Evolutionary conservation across 2,888 invertebrate species (phyloP).

Genomic region (Beris chalybata): DNA sequence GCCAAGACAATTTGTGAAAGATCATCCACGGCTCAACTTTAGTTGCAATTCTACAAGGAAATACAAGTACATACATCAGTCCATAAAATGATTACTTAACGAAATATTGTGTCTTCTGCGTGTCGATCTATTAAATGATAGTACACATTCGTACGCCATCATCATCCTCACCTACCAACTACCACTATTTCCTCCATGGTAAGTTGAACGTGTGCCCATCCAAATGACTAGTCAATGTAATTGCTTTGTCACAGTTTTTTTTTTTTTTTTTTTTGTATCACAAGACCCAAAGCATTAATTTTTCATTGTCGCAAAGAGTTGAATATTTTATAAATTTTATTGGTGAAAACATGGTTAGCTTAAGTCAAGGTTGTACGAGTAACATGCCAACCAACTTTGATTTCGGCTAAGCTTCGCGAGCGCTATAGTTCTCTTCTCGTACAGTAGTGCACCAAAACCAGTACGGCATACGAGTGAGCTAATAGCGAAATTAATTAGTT

Average conservation of each 20-base stretch:
- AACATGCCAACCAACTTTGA: not conserved
- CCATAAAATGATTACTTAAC: not conserved
- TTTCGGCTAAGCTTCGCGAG: not conserved
- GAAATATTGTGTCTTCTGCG: not conserved
- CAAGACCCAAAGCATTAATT: not conserved
- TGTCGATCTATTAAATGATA: too few species aligned
- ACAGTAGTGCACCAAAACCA: too few species aligned
- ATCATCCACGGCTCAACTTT: too few species aligned
- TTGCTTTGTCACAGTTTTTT: conserved; percentile 24
- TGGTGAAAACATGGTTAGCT: conserved; percentile 4
- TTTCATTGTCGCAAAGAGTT: not conserved
- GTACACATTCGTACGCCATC: too few species aligned
- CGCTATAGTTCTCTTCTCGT: too few species aligned
- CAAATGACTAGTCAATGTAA: conserved; percentile 10
- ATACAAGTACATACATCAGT: too few species aligned
- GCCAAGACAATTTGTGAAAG: too few species aligned
- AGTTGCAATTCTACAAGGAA: too few species aligned
- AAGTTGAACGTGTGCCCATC: not conserved
- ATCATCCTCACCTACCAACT: too few species aligned
- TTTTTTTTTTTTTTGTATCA: not conserved
- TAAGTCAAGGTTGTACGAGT: conserved; percentile 15
- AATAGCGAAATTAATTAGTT: too few species aligned
- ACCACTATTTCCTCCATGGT: not conserved
- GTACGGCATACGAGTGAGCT: too few species aligned
- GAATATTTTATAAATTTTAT: conserved; percentile 1